Evolutionary conservation across 2,888 invertebrate genomes (phyloP), one percentile per base, ranked within the genome.

Genomic region (Aromia moschata): DNA sequence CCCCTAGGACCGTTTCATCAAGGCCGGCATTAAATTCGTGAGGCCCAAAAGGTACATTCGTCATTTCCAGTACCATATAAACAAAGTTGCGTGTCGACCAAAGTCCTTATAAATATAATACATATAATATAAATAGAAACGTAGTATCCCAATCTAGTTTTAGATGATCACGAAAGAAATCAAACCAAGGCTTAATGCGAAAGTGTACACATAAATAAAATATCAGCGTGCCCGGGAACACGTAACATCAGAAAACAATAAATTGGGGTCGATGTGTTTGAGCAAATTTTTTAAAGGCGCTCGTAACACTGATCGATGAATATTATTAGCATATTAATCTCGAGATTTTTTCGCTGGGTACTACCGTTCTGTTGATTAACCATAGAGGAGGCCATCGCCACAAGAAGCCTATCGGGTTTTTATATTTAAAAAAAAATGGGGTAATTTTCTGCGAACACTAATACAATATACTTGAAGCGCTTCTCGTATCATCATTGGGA

Each of bases 71-170:
- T 17, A 2, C 15, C 25, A 25, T 10, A 36, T 38, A 49, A 49
- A 49, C 49, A 49, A 49, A 25, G 20, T 49, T 49, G 49, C 49
- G 49, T 49, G 49, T 25, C n/a, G n/a, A 38, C 12, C 20, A 49
- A 49, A 15, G 38, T 25, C 49, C 49, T 49, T 49, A 49, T 49
- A 49, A 49, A 49, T 49, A 49, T 38, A 25, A 49, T 49, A 49
- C 38, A 38, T 49, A 49, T 38, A 36, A 49, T 49, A 49, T 49
- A 49, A 49, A 49, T 49, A 49, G 49, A 40, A 49, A 49, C 38
- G 38, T 49, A 38, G 49, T 38, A 36, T 38, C 38, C 38, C 16
- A 49, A 38, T n/a, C 25, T 25, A 25, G 36, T 20, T 37, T 15
- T 4, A 16, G 2, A n/a, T 11, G 38, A 49, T 49, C 49, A 49